A percentile compares a stretch with the other conserved stretches of the same genome.
Conservation (phyloP, 2,797 vertebrate species). For the Eulemur coronatus region DNA sequence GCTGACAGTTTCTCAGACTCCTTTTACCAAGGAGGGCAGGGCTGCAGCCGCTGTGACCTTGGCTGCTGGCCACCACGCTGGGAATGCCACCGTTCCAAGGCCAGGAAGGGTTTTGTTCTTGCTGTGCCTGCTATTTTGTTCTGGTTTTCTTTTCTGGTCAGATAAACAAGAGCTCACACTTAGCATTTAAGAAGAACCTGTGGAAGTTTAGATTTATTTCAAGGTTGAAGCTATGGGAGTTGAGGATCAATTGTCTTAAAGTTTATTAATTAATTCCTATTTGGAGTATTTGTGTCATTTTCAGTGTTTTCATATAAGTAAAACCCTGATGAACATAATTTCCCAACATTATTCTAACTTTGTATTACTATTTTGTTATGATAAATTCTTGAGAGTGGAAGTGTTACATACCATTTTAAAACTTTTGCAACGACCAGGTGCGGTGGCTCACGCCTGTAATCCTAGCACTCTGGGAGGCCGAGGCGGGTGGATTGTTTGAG, state of each 20-base stretch:
- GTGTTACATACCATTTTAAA: not conserved
- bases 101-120: not conserved
- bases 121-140: not conserved
- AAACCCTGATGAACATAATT: not conserved
- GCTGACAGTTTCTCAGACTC: not conserved
- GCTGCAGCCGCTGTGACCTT: not conserved
- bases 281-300: not conserved
- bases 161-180: not conserved
- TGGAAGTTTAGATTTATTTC: not conserved
- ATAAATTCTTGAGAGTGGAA: not conserved
- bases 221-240: not conserved
- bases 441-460: no score
- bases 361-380: not conserved
- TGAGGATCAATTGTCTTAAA: not conserved
- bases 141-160: not conserved
- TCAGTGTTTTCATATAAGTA: not conserved
- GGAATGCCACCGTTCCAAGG: not conserved
- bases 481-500: no score
- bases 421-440: not conserved
- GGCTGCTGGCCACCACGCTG: not conserved
- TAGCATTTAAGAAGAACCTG: not conserved
- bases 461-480: no score
- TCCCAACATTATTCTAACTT: not conserved
- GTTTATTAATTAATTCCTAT: not conserved
- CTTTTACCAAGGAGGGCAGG: not conserved